Percentiles rank a stretch among this genome's conserved stretches.
phyloP scores from a whole-genome alignment of 2,888 invertebrate species.

The Phoenoteleia sp. region DNA sequence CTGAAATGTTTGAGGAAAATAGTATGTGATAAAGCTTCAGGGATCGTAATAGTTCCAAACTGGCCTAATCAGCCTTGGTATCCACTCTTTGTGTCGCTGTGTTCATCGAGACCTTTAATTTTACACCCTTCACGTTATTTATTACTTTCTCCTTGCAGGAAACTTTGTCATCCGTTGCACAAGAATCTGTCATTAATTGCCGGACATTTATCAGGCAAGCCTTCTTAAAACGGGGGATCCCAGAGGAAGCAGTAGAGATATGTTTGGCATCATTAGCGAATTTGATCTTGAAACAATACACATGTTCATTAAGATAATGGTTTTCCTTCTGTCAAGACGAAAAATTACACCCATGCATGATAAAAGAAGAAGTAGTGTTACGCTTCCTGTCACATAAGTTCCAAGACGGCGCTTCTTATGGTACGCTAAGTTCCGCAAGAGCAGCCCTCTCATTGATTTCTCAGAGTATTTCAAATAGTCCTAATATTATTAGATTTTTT shows the following conservation, averaged over 20 bases:
- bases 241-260: conserved; percentile 49
- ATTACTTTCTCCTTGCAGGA: conserved; percentile 50
- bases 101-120: conserved; percentile 30
- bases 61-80: conserved; percentile 60
- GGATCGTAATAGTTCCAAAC: conserved; percentile 45
- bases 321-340: conserved; percentile 51
- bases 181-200: conserved; percentile 26
- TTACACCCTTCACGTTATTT: conserved; percentile 23
- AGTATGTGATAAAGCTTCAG: conserved; percentile 39
- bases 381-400: conserved; percentile 54
- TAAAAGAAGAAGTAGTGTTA: conserved; percentile 17
- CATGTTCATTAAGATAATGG: conserved; percentile 70
- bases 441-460: conserved; percentile 44
- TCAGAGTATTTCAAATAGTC: background rate
- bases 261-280: conserved; percentile 68
- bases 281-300: conserved; percentile 73
- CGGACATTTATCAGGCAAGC: conserved; percentile 29
- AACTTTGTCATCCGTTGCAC: conserved; percentile 6
- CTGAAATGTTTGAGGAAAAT: conserved; percentile 61
- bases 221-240: conserved; percentile 8
- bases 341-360: background rate
- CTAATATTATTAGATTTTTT: background rate
- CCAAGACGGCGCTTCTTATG: conserved; percentile 52
- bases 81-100: conserved; percentile 18
- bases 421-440: conserved; percentile 61